Evolutionary conservation across 2,888 invertebrate genomes (phyloP).

Genomic region (Unio delphinus): DNA sequence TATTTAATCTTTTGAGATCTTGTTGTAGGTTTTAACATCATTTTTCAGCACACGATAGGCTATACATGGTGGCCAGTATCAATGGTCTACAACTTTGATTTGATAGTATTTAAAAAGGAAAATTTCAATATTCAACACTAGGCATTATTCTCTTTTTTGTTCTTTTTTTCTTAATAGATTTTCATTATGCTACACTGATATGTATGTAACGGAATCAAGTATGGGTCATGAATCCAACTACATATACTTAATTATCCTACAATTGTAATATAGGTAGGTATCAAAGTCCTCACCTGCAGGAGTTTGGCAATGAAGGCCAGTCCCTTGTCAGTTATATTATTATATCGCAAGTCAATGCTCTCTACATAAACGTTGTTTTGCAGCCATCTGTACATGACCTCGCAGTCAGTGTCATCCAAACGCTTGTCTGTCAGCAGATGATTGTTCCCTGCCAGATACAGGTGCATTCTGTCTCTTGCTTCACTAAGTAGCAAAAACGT

Average conservation of each 20-base stretch:
- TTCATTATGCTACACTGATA: too few relatives aligned
- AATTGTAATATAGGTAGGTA: too few relatives aligned
- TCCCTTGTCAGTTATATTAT: slow-evolving; percentile 68
- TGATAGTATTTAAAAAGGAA: too few relatives aligned
- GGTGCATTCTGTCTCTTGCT: slow-evolving; percentile 52
- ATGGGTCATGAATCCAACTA: not conserved
- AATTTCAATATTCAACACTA: too few relatives aligned
- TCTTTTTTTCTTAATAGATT: too few relatives aligned
- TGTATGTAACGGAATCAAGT: too few relatives aligned
- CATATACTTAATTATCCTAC: not conserved
- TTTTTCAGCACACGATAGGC: too few relatives aligned
- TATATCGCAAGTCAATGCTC: slow-evolving; percentile 68
- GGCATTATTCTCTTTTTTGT: too few relatives aligned
- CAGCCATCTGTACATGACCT: slow-evolving; percentile 57
- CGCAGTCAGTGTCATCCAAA: slow-evolving; percentile 60
- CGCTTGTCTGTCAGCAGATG: slow-evolving; percentile 55
- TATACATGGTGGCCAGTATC: too few relatives aligned
- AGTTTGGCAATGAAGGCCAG: slow-evolving; percentile 59
- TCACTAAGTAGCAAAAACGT: slow-evolving; percentile 33
- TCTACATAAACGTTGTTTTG: slow-evolving; percentile 59
- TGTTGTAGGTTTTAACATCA: too few relatives aligned
- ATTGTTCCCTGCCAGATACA: slow-evolving; percentile 66
- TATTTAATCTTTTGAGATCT: too few relatives aligned
- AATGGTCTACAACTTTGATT: too few relatives aligned
- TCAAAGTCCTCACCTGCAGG: slow-evolving; percentile 48